Conservation (phyloP, 2,797 vertebrate species). For the Anas capensis region DNA sequence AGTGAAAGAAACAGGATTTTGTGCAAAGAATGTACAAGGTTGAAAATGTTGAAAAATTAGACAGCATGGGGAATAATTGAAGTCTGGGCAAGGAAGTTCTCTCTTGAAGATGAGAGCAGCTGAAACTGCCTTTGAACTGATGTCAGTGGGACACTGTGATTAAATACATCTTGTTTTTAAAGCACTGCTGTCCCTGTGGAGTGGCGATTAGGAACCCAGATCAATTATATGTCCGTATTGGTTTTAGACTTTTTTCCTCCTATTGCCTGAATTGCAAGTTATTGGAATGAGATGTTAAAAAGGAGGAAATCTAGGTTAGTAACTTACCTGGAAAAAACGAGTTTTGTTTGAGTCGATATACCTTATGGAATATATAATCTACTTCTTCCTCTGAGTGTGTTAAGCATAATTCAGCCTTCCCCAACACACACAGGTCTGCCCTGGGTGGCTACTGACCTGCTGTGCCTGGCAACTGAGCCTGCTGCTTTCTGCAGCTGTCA, state of each 20-base stretch:
- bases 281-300: background rate
- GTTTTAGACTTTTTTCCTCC: background rate
- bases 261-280: background rate
- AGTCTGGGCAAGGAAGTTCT: constrained; percentile 29
- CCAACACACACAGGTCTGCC: rapidly evolving
- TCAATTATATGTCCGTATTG: background rate
- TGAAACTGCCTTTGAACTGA: constrained; percentile 43
- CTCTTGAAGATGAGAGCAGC: constrained; percentile 33
- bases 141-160: constrained; percentile 40
- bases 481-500: background rate
- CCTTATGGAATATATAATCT: background rate
- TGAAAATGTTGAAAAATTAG: constrained; percentile 35
- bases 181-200: background rate
- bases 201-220: background rate
- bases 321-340: background rate
- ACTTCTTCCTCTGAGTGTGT: background rate
- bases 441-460: background rate
- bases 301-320: background rate
- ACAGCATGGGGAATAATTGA: background rate
- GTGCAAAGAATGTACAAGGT: background rate
- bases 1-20: background rate
- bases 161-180: constrained; percentile 52
- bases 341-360: background rate
- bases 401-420: background rate
- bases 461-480: background rate